Evolutionary conservation across 1,140 invertebrate species (phyloP), one percentile per base, ranked within the genome.

Genomic region (Paramacrobiotus metropolitanus): DNA sequence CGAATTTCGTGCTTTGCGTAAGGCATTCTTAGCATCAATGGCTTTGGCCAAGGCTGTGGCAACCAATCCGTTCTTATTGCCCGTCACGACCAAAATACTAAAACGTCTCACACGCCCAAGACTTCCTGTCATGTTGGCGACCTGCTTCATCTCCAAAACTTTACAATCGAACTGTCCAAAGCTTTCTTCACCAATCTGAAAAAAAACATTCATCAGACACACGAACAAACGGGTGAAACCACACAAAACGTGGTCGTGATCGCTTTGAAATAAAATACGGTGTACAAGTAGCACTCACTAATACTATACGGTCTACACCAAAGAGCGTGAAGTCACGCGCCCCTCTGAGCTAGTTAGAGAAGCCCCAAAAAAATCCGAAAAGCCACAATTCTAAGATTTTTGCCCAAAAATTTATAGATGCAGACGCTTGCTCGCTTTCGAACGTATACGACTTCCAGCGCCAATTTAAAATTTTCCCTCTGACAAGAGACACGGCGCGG

Each of bases 151-250:
- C 74, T 91, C 83, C 30, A 96, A 71, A 4, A 92, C 79, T 75
- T 79, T 82, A 2, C 85, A 82, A 68, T 94, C 85, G 77, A 96
- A 96, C 4, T 81, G 83, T 65, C 82, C 81, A 73, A 93, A 93
- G 29, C 69, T 78, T 69, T 90, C 87, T 20, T 55, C 48, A 4
- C 48, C 48, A 4, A 55, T 55, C 48, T 55, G 34, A n/a, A 40
- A 40, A 55, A 21, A 29, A 9, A 62, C 28, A 59, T 44, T 59
- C 60, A 62, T 61, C 61, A n/a, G 2, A 29, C 1, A 60, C 21
- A n/a, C 62, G 2, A 30, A 18, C 2, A 2, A 60, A 62, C 1
- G 62, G 18, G 1, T 44, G 62, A 21, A 40, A 61, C 30, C 63
- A 31, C n/a, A n/a, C n/a, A n/a, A n/a, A n/a, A n/a, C n/a, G n/a